Conservation (phyloP, 1,140 invertebrate species). For the Carcinoscorpius rotundicauda region DNA sequence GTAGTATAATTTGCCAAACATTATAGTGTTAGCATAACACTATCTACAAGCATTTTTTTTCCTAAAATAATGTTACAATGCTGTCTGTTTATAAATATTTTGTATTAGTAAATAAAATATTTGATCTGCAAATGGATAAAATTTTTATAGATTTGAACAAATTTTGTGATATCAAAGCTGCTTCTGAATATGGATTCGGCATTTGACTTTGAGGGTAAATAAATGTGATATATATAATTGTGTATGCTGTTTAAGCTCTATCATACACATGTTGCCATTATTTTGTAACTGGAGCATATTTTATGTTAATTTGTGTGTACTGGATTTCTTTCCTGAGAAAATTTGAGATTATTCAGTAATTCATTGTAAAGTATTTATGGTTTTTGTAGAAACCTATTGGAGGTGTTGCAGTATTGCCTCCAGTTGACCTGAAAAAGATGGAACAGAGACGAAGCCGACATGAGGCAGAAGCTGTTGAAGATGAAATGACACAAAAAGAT, state of each 20-base stretch:
- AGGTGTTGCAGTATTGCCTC: slow-evolving; percentile 68
- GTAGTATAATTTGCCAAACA: no score
- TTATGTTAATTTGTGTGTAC: neutral
- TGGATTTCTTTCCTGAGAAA: neutral
- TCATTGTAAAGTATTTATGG: neutral
- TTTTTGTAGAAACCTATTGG: slow-evolving; percentile 56
- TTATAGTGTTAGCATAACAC: no score
- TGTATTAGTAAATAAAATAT: no score
- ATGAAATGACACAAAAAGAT: no score
- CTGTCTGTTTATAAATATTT: no score
- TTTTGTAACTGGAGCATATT: slow-evolving; percentile 7
- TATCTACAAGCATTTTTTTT: no score
- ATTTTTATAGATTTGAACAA: no score
- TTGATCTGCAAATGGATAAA: no score
- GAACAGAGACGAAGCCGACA: slow-evolving; percentile 9
- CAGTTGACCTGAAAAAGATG: slow-evolving; percentile 32
- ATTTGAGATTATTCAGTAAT: neutral
- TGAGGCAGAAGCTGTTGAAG: slow-evolving; percentile 9
- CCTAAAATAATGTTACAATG: no score
- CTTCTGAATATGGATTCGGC: no score
- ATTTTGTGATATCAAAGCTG: no score
- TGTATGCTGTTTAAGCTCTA: neutral
- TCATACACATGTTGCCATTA: neutral
- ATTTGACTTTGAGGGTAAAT: neutral
- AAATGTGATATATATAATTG: slow-evolving; percentile 1